Base-by-base conservation (phyloP, 2,113 vertebrate genomes). In the Sterna hirundo region DNA sequence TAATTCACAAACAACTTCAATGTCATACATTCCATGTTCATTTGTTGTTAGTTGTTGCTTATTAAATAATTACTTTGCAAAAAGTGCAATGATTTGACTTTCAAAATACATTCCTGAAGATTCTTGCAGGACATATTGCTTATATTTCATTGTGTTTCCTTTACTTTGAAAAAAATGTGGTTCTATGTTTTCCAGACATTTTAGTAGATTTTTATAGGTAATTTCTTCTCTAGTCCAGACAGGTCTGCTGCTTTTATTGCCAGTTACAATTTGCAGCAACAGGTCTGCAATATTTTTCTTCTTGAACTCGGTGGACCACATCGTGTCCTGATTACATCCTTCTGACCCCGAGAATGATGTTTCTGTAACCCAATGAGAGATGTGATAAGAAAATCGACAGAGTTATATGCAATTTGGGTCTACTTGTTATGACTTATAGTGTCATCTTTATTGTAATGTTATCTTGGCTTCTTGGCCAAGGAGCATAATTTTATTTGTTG, bases 181-280 rank as follows among this genome's bases (percentile, higher is more conserved):
- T 79, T 46, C 25, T 93, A 3, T 76, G 32, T 71, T 89, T 92
- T 94, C 62, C 54, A 87, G 78, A 80, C 13, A 66, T 87, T 87
- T 94, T 75, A 62, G 70, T 29, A 85, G 74, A 70, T 18, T 95
- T 94, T 91, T 90, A 77, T 51, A 89, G 32, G 74, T 70, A 91
- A 87, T 95, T 87, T 89, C 62, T 93, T 91, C 78, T 84, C 91
- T 74, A 58, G 61, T 61, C 30, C 0, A 6, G 74, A 89, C 58
- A 82, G 65, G 26, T 77, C 83, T 89, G 57, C 44, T 88, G 29
- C 54, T 94, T 88, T 91, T 94, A 91, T 85, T 87, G 46, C 70
- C 46, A 40, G 44, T 83, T 89, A 76, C 10, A 82, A 93, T 94
- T 95, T 91, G 92, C 58, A 83, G 74, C 36, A 94, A 87, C 1